These are phyloP conservation scores for Labia minor DNA, from an alignment of 2,888 invertebrate genomes.

Conservation along the genomic window DNA sequence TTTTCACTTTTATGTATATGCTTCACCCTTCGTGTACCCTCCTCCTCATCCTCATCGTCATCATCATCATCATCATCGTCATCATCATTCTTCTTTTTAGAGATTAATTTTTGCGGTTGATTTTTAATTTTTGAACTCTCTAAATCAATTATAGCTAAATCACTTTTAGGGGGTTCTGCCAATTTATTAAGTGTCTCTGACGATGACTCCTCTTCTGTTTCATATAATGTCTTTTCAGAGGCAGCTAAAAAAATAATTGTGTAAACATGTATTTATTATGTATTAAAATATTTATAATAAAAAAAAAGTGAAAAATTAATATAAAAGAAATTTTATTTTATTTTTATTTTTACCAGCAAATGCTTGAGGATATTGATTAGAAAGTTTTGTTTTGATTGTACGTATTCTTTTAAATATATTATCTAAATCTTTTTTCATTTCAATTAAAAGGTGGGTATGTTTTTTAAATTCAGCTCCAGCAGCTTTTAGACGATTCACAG, in stretches of 20 bases:
- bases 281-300: too few relatives aligned
- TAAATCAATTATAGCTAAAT: conserved; percentile 17
- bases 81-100: conserved; percentile 33
- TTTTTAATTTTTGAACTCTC: conserved; percentile 23
- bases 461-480: conserved; percentile 82
- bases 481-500: conserved; percentile 71
- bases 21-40: conserved; percentile 28
- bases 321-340: not conserved
- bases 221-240: conserved; percentile 26
- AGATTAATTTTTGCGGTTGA: conserved; percentile 31
- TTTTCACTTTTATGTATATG: conserved; percentile 26
- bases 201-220: conserved; percentile 37
- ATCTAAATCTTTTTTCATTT: conserved; percentile 92
- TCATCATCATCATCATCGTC: conserved; percentile 25
- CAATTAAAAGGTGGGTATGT: conserved; percentile 72
- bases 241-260: conserved; percentile 26
- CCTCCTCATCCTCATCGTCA: conserved; percentile 37
- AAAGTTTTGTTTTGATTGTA: conserved; percentile 64
- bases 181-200: conserved; percentile 32
- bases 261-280: too few relatives aligned
- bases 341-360: conserved; percentile 38
- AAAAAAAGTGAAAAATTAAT: not conserved
- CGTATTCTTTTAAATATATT: conserved; percentile 87
- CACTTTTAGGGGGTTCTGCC: conserved; percentile 9
- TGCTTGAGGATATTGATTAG: conserved; percentile 37